phyloP scores from a whole-genome alignment of 2,113 vertebrate genomes.

The Quiscalus mexicanus region DNA sequence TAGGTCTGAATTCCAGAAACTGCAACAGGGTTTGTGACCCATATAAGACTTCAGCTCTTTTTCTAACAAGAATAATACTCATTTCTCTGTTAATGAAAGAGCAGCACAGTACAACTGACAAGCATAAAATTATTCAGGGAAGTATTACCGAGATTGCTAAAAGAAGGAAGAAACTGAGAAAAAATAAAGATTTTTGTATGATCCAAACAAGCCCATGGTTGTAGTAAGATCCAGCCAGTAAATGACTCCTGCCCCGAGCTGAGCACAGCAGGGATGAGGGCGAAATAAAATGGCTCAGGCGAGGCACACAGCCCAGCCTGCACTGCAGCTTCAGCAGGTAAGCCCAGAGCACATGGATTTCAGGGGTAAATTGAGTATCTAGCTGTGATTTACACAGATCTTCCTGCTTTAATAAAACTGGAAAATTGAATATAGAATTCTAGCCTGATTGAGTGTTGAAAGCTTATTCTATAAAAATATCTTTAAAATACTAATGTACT shows the following conservation, averaged over 20 bases:
- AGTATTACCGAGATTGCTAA: neutral
- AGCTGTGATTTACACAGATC: neutral
- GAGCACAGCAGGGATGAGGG: neutral
- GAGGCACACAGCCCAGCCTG: neutral
- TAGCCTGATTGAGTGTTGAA: neutral
- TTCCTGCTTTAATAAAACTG: neutral
- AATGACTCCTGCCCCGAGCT: neutral
- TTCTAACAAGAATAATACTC: neutral
- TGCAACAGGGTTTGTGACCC: slow-evolving; percentile 23
- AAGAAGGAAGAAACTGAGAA: neutral
- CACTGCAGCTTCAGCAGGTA: neutral
- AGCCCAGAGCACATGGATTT: neutral
- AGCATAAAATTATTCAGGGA: neutral
- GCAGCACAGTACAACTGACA: neutral
- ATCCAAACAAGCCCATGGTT: neutral
- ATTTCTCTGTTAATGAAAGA: slow-evolving; percentile 8
- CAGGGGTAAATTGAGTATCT: neutral
- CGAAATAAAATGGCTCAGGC: neutral
- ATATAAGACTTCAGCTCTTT: neutral
- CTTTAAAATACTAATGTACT: neutral
- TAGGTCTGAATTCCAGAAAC: neutral
- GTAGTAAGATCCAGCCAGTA: rapidly evolving
- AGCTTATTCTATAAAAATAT: neutral
- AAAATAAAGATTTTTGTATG: neutral
- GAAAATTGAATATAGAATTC: neutral